These are phyloP conservation scores for Peromyscus nudipes DNA, from an alignment of 2,797 vertebrate genomes.

Conservation along the genomic window DNA sequence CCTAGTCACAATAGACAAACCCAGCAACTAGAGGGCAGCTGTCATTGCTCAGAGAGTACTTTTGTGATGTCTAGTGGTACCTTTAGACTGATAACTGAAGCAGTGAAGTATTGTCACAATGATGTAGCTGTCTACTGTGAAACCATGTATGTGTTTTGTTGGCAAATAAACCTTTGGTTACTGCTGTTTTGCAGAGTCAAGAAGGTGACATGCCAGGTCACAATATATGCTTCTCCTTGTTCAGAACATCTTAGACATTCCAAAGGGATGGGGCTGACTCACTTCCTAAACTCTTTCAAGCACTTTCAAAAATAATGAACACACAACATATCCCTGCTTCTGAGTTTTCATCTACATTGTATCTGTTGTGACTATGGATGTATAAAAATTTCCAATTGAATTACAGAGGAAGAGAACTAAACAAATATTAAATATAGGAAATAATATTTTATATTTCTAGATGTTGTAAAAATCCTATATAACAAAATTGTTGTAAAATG, in stretches of 20 bases:
- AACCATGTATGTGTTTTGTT: not conserved
- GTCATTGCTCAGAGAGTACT: not conserved
- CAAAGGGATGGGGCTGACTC: not conserved
- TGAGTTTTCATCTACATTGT: not conserved
- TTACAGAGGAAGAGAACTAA: slow-evolving; percentile 17
- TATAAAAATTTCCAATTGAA: slow-evolving; percentile 2
- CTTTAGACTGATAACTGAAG: not conserved
- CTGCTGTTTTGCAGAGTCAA: not conserved
- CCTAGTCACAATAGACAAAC: not conserved
- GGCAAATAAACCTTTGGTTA: not conserved
- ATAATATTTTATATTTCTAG: slow-evolving; percentile 3
- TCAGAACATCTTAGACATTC: slow-evolving; percentile 10
- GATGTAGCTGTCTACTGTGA: not conserved
- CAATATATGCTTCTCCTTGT: not conserved
- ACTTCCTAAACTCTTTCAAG: slow-evolving; percentile 11
- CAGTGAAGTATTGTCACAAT: not conserved
- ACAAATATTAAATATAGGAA: not conserved
- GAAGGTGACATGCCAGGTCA: not conserved
- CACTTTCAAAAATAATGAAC: not conserved
- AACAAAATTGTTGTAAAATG: not conserved
- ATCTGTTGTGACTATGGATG: not conserved
- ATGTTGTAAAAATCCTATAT: not conserved
- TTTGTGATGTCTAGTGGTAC: not conserved
- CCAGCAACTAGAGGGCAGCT: not conserved
- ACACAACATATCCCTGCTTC: not conserved